Evolutionary conservation across 2,797 vertebrate species (phyloP).

Genomic region (Cirrhinus mrigala): DNA sequence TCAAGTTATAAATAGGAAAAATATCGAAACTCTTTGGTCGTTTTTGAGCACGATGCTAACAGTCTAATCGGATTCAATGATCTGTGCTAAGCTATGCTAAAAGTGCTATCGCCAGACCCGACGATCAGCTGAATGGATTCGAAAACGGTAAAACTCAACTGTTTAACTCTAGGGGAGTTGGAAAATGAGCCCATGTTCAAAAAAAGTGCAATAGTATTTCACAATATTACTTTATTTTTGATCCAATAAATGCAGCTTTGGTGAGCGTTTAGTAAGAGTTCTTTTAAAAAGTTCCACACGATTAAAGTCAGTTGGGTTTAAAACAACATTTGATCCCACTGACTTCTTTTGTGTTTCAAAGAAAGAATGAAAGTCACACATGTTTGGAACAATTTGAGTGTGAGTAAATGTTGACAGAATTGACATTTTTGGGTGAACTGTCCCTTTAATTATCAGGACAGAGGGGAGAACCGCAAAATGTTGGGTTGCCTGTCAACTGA

Average conservation of each 20-base stretch:
- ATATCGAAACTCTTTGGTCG: no score
- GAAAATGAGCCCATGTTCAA: no score
- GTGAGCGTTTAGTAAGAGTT: background rate
- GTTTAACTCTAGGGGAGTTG: no score
- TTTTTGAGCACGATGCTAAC: no score
- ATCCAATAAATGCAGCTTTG: background rate
- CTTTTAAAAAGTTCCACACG: background rate
- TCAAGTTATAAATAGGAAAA: no score
- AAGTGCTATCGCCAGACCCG: no score
- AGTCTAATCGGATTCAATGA: no score
- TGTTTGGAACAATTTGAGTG: background rate
- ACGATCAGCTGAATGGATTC: no score
- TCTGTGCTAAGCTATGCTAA: no score
- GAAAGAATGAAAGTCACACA: background rate
- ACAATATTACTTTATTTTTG: background rate
- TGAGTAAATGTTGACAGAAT: background rate
- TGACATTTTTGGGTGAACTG: background rate
- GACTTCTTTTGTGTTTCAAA: background rate
- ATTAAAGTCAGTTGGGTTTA: background rate
- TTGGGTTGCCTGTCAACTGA: slow-evolving; percentile 29
- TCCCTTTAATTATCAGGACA: background rate
- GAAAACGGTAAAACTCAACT: no score
- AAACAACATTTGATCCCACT: background rate
- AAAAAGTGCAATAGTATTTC: background rate
- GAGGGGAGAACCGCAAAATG: slow-evolving; percentile 3